Conservation (phyloP, 2,113 vertebrate genomes). For the Cavia porcellus region DNA sequence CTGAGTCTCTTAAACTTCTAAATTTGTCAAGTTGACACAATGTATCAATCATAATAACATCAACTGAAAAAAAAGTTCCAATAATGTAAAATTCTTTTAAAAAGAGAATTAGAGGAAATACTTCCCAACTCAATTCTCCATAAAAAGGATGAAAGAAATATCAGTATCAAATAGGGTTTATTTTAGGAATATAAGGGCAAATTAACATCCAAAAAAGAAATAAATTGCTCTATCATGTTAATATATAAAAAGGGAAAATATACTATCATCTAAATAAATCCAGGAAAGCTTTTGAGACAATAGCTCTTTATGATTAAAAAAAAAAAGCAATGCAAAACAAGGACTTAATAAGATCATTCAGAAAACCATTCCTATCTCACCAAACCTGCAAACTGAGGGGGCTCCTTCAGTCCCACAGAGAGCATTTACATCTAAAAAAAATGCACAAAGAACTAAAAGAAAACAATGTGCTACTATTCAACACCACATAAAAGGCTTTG, state of each 20-base stretch:
- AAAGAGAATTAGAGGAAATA: slow-evolving; percentile 13
- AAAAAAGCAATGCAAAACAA: neutral
- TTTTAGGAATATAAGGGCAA: neutral
- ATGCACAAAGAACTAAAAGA: neutral
- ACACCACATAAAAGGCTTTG: neutral
- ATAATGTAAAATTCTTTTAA: neutral
- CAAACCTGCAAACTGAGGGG: neutral
- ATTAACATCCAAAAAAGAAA: slow-evolving; percentile 24
- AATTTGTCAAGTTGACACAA: no score
- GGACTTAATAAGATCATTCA: neutral
- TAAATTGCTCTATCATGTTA: neutral
- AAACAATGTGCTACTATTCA: neutral
- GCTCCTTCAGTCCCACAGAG: neutral
- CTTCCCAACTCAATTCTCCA: neutral
- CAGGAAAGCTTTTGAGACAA: neutral
- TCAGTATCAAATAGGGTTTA: neutral
- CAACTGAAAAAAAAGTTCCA: neutral
- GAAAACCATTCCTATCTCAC: neutral
- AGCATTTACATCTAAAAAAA: neutral
- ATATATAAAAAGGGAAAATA: neutral
- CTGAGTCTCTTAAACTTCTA: no score
- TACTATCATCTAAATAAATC: neutral
- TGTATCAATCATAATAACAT: no score
- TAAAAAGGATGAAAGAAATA: neutral
- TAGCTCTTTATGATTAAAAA: neutral